phyloP scores from a whole-genome alignment of 1,140 invertebrate genomes.

The Drosophila sp. region DNA sequence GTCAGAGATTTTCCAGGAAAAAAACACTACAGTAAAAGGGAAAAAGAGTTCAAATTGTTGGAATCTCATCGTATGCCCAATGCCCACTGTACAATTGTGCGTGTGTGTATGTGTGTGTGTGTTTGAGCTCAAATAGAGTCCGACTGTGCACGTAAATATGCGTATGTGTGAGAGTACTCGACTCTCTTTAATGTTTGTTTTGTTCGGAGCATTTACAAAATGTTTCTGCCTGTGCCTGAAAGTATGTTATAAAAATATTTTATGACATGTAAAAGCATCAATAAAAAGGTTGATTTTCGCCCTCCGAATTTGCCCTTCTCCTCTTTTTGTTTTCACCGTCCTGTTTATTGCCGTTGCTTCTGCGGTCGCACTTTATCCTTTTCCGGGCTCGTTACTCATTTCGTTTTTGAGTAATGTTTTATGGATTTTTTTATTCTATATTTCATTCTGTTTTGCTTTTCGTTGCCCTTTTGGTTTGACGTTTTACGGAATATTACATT shows the following conservation, averaged over 20 bases:
- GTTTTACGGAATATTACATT: conserved; percentile 79
- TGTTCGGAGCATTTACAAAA: conserved; percentile 58
- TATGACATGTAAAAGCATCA: conserved; percentile 82
- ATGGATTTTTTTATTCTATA: conserved; percentile 35
- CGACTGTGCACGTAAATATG: not conserved
- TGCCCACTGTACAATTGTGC: no score
- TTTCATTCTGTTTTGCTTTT: not conserved
- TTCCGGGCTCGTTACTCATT: conserved; percentile 60
- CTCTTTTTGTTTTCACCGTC: conserved; percentile 15
- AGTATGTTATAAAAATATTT: conserved; percentile 83
- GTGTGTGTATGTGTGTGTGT: no score
- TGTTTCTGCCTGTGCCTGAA: conserved; percentile 55
- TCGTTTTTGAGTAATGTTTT: conserved; percentile 57
- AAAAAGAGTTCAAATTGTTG: no score
- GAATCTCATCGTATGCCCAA: no score
- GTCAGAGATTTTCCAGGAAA: no score
- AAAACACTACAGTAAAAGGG: no score
- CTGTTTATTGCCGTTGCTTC: conserved; percentile 60
- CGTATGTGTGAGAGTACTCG: not conserved
- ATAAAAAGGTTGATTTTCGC: conserved; percentile 72
- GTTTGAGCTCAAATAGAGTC: not conserved
- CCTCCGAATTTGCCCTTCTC: no score
- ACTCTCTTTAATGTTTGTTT: conserved; percentile 28
- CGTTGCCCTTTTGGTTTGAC: conserved; percentile 51
- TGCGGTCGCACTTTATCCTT: conserved; percentile 69